Evolutionary conservation across 53 echinoderm and acorn worm species (phyloP).

Genomic region (Echinarachnius parma): DNA sequence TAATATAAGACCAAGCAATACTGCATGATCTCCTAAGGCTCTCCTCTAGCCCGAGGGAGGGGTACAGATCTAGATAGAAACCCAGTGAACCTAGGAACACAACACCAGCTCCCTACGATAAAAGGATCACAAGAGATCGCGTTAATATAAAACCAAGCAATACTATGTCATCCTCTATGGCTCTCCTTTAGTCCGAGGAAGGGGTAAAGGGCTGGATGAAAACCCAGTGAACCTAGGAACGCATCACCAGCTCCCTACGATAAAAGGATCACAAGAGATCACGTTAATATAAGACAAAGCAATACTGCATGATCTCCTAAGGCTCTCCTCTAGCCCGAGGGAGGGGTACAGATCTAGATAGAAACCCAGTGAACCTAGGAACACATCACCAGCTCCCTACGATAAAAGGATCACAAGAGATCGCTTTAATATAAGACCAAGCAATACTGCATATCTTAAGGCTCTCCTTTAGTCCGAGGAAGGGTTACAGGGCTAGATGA

Average conservation of each 20-base stretch:
- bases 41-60: conserved; percentile 57
- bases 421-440: too few species aligned
- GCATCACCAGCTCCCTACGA: conserved; percentile 99
- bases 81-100: conserved; percentile 85
- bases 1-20: too few species aligned
- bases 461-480: conserved; percentile 56
- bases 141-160: too few species aligned
- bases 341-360: conserved; percentile 65
- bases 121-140: conserved; percentile 4
- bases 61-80: conserved; percentile 68
- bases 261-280: too few species aligned
- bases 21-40: conserved; percentile 56
- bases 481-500: conserved; percentile 64
- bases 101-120: conserved; percentile 88
- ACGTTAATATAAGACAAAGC: too few species aligned
- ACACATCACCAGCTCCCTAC: conserved; percentile 95
- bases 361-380: conserved; percentile 85
- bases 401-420: conserved; percentile 9
- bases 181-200: conserved; percentile 54
- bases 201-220: conserved; percentile 64
- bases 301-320: conserved; percentile 62
- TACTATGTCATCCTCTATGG: too few species aligned
- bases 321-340: conserved; percentile 56
- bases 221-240: conserved; percentile 88
- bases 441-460: too few species aligned